A percentile compares a stretch with the other conserved stretches of the same genome.
These are phyloP conservation scores for Andrena haemorrhoa DNA, from an alignment of 2,888 invertebrate genomes.

Conservation along the genomic window DNA sequence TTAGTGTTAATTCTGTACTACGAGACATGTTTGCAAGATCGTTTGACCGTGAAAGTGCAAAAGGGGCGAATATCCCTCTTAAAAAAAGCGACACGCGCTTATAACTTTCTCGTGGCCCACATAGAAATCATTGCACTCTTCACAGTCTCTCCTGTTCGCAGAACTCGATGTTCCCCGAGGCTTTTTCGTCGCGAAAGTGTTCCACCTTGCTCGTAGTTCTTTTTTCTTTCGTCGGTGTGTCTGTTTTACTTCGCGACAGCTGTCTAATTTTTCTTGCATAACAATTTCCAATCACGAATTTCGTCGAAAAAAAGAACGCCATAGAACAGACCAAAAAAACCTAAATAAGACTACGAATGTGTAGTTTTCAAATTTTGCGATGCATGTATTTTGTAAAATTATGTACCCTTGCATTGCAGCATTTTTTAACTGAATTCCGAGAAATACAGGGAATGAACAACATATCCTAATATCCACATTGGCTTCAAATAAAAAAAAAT, in stretches of 20 bases:
- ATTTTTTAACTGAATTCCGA: no score
- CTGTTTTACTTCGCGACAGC: slow-evolving; percentile 9
- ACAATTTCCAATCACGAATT: slow-evolving; percentile 22
- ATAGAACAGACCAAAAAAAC: neutral
- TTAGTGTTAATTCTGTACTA: neutral
- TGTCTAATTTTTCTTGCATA: slow-evolving; percentile 23
- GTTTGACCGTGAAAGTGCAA: slow-evolving; percentile 66
- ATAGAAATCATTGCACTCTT: slow-evolving; percentile 77
- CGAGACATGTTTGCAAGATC: slow-evolving; percentile 8
- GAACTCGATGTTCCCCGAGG: slow-evolving; percentile 50
- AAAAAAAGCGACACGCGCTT: slow-evolving; percentile 63
- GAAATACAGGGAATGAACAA: no score
- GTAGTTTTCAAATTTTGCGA: neutral
- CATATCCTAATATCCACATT: no score
- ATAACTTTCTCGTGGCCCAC: slow-evolving; percentile 83
- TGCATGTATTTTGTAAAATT: neutral
- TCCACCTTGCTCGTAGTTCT: slow-evolving; percentile 50
- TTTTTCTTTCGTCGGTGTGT: slow-evolving; percentile 37
- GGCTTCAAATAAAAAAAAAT: no score
- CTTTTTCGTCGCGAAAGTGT: slow-evolving; percentile 61
- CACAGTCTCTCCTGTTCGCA: slow-evolving; percentile 60
- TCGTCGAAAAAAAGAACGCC: neutral
- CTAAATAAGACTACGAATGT: neutral
- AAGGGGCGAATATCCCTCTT: slow-evolving; percentile 51
- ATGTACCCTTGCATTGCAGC: no score